Evolutionary conservation across 2,888 invertebrate species (phyloP).

Genomic region (Rugalucina vietnamica): DNA sequence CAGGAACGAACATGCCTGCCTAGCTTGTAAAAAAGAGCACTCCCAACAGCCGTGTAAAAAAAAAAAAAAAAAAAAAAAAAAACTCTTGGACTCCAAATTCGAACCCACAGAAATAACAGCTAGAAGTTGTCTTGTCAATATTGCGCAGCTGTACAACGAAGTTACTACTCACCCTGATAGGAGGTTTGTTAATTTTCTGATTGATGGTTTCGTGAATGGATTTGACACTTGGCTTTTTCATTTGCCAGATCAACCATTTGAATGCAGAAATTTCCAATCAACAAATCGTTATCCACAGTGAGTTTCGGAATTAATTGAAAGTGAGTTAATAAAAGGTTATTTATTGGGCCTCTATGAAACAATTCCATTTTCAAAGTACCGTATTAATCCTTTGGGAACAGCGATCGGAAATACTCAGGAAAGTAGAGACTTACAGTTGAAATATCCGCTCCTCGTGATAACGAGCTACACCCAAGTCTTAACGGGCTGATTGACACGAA

Average conservation of each 20-base stretch:
- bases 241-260: neutral
- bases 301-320: no score
- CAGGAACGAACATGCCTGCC: neutral
- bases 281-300: no score
- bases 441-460: no score
- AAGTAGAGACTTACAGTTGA: no score
- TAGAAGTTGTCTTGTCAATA: neutral
- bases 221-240: constrained; percentile 12
- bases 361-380: no score
- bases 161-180: neutral
- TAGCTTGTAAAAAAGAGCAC: constrained; percentile 7
- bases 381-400: no score
- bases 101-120: neutral
- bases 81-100: neutral
- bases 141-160: neutral
- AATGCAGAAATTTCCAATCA: no score
- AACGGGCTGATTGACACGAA: no score
- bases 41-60: neutral
- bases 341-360: no score
- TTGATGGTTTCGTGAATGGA: constrained; percentile 15
- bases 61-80: neutral
- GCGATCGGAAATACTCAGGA: no score
- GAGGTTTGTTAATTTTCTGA: neutral
- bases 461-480: no score
- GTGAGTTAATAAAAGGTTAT: no score